Percentiles rank a stretch among this genome's conserved stretches.
Conservation (phyloP, 2,888 invertebrate genomes). For the Arge pagana region DNA sequence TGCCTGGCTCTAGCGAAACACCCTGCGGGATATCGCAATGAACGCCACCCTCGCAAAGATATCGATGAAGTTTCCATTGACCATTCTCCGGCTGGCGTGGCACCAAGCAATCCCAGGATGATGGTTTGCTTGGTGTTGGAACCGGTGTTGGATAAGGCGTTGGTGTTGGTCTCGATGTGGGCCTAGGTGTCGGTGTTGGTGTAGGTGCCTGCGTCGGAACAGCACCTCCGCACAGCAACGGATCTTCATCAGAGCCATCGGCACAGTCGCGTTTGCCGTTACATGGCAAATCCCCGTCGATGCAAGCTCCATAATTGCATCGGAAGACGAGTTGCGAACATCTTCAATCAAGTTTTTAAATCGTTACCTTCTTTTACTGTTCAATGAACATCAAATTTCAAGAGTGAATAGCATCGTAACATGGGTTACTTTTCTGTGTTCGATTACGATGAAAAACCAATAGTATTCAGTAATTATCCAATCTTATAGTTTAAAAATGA, state of each 20-base stretch:
- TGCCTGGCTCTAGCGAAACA: constrained; percentile 38
- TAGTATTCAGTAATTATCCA: no score
- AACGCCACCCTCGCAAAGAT: constrained; percentile 36
- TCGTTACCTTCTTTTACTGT: no score
- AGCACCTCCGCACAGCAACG: constrained; percentile 30
- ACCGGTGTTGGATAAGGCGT: neutral
- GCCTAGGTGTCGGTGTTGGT: neutral
- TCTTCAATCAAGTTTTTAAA: no score
- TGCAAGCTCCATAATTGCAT: constrained; percentile 57
- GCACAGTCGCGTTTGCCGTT: constrained; percentile 51
- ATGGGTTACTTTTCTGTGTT: neutral
- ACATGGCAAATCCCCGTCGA: constrained; percentile 49
- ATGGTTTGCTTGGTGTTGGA: constrained; percentile 5
- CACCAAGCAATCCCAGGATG: constrained; percentile 33
- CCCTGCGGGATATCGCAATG: constrained; percentile 37
- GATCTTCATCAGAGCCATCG: constrained; percentile 57
- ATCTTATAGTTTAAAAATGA: no score
- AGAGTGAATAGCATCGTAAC: neutral
- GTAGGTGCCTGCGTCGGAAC: neutral
- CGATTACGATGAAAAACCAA: neutral
- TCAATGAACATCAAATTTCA: no score
- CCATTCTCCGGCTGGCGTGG: constrained; percentile 47
- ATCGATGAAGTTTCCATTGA: constrained; percentile 39
- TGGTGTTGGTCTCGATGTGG: constrained; percentile 9
- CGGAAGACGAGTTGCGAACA: constrained; percentile 50